phyloP scores from a whole-genome alignment of 2,797 vertebrate species.

The Ammospiza maritima region DNA sequence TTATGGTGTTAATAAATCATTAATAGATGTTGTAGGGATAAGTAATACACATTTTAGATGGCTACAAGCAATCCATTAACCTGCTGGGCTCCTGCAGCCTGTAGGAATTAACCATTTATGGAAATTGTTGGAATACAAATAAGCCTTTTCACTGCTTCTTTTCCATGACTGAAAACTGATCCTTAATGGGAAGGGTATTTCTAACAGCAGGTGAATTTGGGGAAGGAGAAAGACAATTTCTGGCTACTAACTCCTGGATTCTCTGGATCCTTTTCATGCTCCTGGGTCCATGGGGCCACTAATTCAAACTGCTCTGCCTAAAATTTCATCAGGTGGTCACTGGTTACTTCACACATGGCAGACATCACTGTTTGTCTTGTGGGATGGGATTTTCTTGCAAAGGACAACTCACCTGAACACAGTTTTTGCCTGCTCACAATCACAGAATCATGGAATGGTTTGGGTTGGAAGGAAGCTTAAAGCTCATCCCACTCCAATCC shows the following conservation, averaged over 20 bases:
- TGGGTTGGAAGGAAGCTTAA: neutral
- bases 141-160: neutral
- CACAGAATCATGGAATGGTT: neutral
- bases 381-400: neutral
- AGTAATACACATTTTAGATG: neutral
- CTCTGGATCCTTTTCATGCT: neutral
- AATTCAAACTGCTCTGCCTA: neutral
- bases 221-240: neutral
- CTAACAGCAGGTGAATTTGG: neutral
- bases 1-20: constrained; percentile 25
- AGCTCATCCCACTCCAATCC: neutral
- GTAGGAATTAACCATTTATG: neutral
- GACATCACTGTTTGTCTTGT: neutral
- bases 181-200: neutral
- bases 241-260: neutral
- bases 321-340: no score
- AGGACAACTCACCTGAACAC: neutral
- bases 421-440: neutral
- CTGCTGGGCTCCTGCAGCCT: constrained; percentile 7
- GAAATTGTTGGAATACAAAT: neutral
- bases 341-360: neutral
- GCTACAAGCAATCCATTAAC: constrained; percentile 32
- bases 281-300: neutral
- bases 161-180: neutral
- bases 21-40: neutral